phyloP scores from a whole-genome alignment of 1,140 invertebrate species.

The Thaumetopoea pityocampa region DNA sequence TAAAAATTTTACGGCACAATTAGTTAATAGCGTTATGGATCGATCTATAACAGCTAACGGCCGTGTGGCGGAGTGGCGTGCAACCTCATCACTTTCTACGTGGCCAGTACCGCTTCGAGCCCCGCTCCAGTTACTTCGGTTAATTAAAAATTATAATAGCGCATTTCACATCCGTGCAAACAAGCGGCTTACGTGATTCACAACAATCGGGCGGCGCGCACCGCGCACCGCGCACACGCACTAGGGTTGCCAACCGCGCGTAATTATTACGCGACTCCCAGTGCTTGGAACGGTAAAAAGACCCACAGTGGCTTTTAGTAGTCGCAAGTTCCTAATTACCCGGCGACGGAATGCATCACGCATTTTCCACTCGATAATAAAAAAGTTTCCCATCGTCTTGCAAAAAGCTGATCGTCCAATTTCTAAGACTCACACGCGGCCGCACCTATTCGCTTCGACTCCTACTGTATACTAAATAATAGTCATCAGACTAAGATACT shows the following conservation, averaged over 20 bases:
- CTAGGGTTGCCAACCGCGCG: not conserved
- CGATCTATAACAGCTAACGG: conserved; percentile 11
- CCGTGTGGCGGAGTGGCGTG: conserved; percentile 28
- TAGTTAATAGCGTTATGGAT: conserved; percentile 2
- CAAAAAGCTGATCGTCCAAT: too few relatives aligned
- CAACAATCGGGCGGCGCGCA: conserved; percentile 43
- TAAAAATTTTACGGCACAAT: conserved; percentile 1
- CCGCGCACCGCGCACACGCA: conserved; percentile 9
- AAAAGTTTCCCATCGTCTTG: too few relatives aligned
- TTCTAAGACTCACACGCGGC: too few relatives aligned
- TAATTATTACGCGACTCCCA: too few relatives aligned
- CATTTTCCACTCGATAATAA: too few relatives aligned
- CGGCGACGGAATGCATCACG: too few relatives aligned
- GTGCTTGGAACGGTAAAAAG: too few relatives aligned
- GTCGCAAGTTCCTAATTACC: too few relatives aligned
- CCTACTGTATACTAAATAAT: too few relatives aligned
- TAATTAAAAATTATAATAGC: conserved; percentile 74
- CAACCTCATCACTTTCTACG: conserved; percentile 65
- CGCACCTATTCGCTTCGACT: too few relatives aligned
- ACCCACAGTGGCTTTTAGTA: too few relatives aligned
- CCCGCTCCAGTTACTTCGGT: conserved; percentile 67
- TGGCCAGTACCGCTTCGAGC: conserved; percentile 43
- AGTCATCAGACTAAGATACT: too few relatives aligned
- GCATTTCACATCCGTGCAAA: conserved; percentile 72
- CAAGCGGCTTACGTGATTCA: conserved; percentile 66